Evolutionary conservation across 2,888 invertebrate species (phyloP).

Genomic region (Limnephilus rhombicus): DNA sequence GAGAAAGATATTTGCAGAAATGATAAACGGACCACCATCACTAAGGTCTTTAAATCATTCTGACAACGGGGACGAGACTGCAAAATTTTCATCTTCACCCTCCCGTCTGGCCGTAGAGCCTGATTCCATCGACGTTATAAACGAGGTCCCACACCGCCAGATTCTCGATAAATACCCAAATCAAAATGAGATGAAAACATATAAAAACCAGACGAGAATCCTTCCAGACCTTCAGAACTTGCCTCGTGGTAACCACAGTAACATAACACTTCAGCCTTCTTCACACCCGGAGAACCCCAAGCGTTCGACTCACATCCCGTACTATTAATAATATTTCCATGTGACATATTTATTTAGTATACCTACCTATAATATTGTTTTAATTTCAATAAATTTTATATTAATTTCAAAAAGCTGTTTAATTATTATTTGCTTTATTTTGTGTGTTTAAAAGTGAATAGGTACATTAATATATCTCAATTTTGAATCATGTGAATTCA

Average conservation of each 20-base stretch:
- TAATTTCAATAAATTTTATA: too few relatives aligned
- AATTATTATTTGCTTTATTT: too few relatives aligned
- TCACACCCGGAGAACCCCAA: too few relatives aligned
- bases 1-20: neutral
- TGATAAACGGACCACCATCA: neutral
- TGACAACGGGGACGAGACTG: neutral
- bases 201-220: neutral
- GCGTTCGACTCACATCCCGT: too few relatives aligned
- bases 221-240: neutral
- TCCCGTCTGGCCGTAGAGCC: neutral
- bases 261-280: neutral
- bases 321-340: too few relatives aligned
- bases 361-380: too few relatives aligned
- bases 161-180: neutral
- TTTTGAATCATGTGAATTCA: too few relatives aligned
- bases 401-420: too few relatives aligned
- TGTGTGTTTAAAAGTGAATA: too few relatives aligned
- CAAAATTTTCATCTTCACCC: neutral
- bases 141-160: neutral
- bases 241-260: neutral
- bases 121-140: neutral
- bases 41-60: neutral
- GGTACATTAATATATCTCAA: too few relatives aligned
- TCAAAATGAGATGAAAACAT: neutral
- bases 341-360: too few relatives aligned